Evolutionary conservation across 2,888 invertebrate species (phyloP), one percentile per base, ranked within the genome.

Genomic region (Lepidocyrtoides sp.): DNA sequence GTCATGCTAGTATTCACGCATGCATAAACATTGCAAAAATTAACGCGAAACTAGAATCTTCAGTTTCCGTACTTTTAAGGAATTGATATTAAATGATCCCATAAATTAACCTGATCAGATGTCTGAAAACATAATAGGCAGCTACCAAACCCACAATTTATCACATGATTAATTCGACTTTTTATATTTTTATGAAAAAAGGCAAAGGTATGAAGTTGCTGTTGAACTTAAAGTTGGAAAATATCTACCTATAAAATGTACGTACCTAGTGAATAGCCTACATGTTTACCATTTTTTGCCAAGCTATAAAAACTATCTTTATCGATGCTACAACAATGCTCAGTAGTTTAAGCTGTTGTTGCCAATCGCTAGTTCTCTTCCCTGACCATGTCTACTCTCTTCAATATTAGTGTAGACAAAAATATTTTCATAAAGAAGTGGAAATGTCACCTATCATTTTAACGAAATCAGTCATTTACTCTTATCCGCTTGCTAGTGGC

Each of bases 401-500:
- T 66, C 23, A 23, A n/a, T 60, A 77, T 60, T 77, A 60, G 5
- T 20, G 8, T 17, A 23, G 57, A 23, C 14, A 14, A 14, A 66
- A 41, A 75, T 14, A 23, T 29, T 87, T 87, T 87, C 79, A 84
- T 26, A 17, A 0, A 44, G 54, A 72, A 36, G 54, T 87, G 57
- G 51, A 87, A 87, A 23, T 87, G 87, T 79, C 87, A 87, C 87
- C 79, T 51, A 87, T 63, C 79, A 36, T 44, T 32, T 17, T 44
- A 79, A 41, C 36, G 66, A 87, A 60, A 66, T 66, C 32, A 57
- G 4, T 57, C 2, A n/a, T n/a, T n/a, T n/a, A n/a, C 14, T 66
- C 3, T 32, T 66, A 0, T 66, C 17, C 36, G n/a, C 36, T 82
- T 7, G 83, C 83, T 66, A 14, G 48, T 48, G 29, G 83, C 83